A percentile compares a stretch with the other conserved stretches of the same genome.
Evolutionary conservation across 2,113 vertebrate genomes (phyloP).

Genomic region (Sapayoa aenigma): DNA sequence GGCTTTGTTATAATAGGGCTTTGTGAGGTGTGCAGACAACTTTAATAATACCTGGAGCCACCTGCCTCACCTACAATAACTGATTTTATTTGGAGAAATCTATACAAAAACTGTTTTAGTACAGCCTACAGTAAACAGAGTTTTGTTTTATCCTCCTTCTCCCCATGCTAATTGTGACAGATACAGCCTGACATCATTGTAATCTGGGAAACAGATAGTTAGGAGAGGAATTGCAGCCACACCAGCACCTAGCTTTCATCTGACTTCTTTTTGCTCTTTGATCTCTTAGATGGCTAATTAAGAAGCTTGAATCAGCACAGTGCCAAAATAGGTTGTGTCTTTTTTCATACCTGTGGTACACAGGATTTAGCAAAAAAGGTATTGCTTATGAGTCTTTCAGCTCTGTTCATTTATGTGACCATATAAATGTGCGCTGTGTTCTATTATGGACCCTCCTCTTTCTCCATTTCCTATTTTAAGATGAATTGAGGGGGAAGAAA

Average conservation of each 20-base stretch:
- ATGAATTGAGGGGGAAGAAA: background rate
- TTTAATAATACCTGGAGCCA: background rate
- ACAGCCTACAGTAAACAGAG: background rate
- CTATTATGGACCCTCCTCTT: background rate
- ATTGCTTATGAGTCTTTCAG: background rate
- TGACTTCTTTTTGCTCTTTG: conserved; percentile 19
- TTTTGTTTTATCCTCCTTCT: conserved; percentile 28
- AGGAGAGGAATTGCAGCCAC: conserved; percentile 13
- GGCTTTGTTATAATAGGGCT: background rate
- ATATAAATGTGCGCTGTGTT: background rate
- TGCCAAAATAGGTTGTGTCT: background rate
- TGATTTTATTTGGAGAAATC: background rate
- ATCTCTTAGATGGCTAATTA: conserved; percentile 33
- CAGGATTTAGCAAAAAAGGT: background rate
- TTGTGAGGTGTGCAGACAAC: background rate
- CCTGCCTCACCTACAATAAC: background rate
- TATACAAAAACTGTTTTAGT: background rate
- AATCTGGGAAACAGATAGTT: conserved; percentile 37
- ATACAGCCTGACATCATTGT: conserved; percentile 14
- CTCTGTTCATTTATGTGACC: background rate
- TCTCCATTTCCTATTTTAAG: conserved; percentile 3
- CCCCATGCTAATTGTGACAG: conserved; percentile 10
- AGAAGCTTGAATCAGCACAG: background rate
- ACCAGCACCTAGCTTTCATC: conserved; percentile 40
- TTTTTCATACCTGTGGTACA: background rate